A percentile compares a stretch with the other conserved stretches of the same genome.
phyloP scores from a whole-genome alignment of 2,797 vertebrate species.

The Okamejei kenojei region DNA sequence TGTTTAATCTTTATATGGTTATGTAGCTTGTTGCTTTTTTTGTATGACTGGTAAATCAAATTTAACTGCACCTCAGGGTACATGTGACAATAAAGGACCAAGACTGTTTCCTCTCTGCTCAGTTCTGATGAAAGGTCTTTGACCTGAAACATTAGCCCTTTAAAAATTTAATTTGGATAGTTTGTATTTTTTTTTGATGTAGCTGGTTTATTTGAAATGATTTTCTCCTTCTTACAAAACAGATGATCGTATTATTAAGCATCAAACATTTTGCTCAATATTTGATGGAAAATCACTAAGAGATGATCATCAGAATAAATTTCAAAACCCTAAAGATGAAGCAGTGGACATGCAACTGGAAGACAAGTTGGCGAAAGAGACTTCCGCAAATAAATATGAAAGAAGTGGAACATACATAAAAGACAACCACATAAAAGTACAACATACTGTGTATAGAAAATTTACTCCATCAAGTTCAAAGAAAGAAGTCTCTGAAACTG shows the following conservation, averaged over 20 bases:
- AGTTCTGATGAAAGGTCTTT: too few relatives aligned
- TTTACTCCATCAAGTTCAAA: background rate
- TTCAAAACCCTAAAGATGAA: constrained; percentile 37
- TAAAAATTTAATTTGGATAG: background rate
- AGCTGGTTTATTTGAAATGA: background rate
- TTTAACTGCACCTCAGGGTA: too few relatives aligned
- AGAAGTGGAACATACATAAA: background rate
- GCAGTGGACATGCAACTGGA: constrained; percentile 19
- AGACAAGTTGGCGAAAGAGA: constrained; percentile 7
- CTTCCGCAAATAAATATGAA: background rate
- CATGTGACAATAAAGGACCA: too few relatives aligned
- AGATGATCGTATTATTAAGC: constrained; percentile 43
- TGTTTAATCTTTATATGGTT: too few relatives aligned
- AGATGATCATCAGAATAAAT: constrained; percentile 32
- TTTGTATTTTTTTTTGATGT: background rate
- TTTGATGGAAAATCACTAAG: constrained; percentile 45
- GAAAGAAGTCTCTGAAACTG: background rate
- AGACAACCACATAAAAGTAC: background rate
- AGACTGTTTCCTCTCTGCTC: background rate
- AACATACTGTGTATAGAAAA: background rate
- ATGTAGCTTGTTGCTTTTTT: too few relatives aligned
- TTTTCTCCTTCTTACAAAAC: constrained; percentile 26
- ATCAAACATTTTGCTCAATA: constrained; percentile 46
- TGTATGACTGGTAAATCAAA: too few relatives aligned
- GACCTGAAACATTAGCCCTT: background rate